Conservation (phyloP, 2,888 invertebrate species). For the Macroteleia sp. region DNA sequence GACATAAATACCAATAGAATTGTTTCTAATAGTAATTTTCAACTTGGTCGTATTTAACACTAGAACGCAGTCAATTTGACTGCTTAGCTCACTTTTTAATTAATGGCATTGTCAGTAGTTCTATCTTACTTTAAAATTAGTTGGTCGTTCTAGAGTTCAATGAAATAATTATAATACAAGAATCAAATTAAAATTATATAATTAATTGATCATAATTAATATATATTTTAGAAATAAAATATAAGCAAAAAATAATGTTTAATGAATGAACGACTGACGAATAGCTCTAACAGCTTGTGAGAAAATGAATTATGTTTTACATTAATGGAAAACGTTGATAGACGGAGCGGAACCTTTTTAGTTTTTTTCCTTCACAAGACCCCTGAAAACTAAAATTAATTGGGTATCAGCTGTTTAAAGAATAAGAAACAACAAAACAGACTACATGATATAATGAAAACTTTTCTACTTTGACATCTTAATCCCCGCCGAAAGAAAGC, state of each 20-base stretch:
- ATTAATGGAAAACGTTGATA: conserved; percentile 29
- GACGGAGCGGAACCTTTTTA: conserved; percentile 49
- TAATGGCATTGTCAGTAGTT: no score
- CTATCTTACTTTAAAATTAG: no score
- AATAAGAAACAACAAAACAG: conserved; percentile 39
- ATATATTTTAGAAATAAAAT: neutral
- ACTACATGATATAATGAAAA: conserved; percentile 31
- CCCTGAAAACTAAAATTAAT: conserved; percentile 51
- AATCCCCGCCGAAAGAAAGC: conserved; percentile 31
- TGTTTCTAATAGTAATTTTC: no score
- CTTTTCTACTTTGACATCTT: conserved; percentile 50
- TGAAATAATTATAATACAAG: no score
- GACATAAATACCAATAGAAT: no score
- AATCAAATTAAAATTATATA: no score
- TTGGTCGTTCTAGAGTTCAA: no score
- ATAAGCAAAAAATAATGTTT: no score
- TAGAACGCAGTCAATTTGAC: no score
- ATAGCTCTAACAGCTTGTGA: conserved; percentile 50
- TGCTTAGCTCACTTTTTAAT: no score
- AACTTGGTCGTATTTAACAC: no score
- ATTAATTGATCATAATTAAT: no score
- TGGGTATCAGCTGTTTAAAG: conserved; percentile 56
- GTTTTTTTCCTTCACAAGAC: conserved; percentile 25
- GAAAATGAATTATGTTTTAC: conserved; percentile 51
- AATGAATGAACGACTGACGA: conserved; percentile 15